Base-by-base conservation (phyloP, 2,888 invertebrate species). In the Cotesia congregata region DNA sequence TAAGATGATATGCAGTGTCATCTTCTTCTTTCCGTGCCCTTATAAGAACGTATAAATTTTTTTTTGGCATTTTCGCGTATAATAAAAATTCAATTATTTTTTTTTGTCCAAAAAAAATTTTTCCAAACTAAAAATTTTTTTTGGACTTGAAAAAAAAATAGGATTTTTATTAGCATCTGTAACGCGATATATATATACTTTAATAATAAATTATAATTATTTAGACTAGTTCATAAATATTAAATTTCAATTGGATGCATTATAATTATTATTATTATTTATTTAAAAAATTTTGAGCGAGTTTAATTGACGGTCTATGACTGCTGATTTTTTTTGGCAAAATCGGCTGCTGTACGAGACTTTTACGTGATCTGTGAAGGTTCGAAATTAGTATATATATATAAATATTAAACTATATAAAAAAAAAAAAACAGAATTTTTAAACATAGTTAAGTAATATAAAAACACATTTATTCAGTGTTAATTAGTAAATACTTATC, bases 361-460 rank as follows among this genome's bases (percentile, higher is more conserved):
- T 80, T 83, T 84, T 85, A 72, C 85, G 83, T 82, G 83, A 83
- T 86, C 86, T 83, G 82, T 84, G 80, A 85, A 84, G 83, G 86
- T 87, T 86, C 85, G 85, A 86, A 88, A 88, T 88, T 87, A 87
- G 88, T 88, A 87, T 87, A 86, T 88, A 85, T 81, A 86, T 84
- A 68, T 70, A 67, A 60, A 50, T 88, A 86, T 88, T 85, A 81
- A 86, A 84, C 82, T 82, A 83, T 78, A n/a, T n/a, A n/a, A n/a
- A n/a, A 59, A 73, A 68, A 77, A 67, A 65, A 50, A 50, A 30
- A 30, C 20, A 30, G 7, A 50, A 50, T 50, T 50, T 70, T 65
- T 73, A 72, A 72, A 20, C 9, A 73, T 72, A 74, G 69, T 69
- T 62, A 72, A 73, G 71, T 78, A 80, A 74, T 65, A 9, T 50